Conservation (phyloP, 2,888 invertebrate genomes). For the Erpobdella octoculata region DNA sequence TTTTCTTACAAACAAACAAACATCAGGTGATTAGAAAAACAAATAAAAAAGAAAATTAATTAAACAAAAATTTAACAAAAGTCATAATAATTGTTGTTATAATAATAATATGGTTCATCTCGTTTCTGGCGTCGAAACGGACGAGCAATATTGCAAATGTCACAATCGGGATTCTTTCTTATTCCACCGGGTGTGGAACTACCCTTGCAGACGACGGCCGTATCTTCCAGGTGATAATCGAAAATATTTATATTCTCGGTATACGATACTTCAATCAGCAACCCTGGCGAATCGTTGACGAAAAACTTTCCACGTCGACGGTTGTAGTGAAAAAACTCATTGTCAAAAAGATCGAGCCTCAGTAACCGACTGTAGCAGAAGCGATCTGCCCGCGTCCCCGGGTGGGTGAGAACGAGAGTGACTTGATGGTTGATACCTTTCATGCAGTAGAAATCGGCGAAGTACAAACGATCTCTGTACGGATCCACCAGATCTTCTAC, state of each 20-base stretch:
- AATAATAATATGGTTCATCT: no score
- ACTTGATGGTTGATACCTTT: constrained; percentile 25
- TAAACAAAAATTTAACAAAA: no score
- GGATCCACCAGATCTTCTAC: neutral
- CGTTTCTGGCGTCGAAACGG: no score
- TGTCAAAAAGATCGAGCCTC: neutral
- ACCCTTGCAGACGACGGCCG: neutral
- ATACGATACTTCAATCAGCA: constrained; percentile 24
- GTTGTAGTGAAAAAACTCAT: constrained; percentile 20
- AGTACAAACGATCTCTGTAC: constrained; percentile 24
- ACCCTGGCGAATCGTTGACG: neutral
- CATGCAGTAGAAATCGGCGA: constrained; percentile 31
- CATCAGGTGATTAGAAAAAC: no score
- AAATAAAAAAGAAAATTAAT: no score
- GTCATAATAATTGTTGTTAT: no score
- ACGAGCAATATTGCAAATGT: constrained; percentile 22
- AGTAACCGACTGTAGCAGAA: constrained; percentile 23
- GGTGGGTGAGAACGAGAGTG: constrained; percentile 28
- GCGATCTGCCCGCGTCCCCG: constrained; percentile 18
- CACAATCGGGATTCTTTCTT: constrained; percentile 17
- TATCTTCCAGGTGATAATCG: neutral
- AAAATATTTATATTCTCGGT: constrained; percentile 26
- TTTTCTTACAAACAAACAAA: no score
- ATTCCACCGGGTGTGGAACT: constrained; percentile 25
- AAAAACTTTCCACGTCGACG: neutral